These are phyloP conservation scores for Stenichneumon culpator DNA, from an alignment of 2,888 invertebrate species.

Conservation along the genomic window DNA sequence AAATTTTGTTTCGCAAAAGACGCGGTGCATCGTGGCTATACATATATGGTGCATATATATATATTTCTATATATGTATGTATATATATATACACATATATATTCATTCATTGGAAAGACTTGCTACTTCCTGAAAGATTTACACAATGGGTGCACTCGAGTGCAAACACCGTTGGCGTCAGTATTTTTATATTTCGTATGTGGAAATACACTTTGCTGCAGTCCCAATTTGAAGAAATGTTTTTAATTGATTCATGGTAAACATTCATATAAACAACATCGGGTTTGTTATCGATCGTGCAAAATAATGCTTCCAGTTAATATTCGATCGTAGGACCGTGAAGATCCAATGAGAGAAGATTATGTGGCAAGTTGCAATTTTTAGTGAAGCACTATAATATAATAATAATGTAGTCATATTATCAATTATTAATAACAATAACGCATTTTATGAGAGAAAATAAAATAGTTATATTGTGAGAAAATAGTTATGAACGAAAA, in stretches of 20 bases:
- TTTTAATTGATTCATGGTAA: not conserved
- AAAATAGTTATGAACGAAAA: not conserved
- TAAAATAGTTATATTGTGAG: not conserved
- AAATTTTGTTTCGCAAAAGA: not conserved
- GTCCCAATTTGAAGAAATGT: not conserved
- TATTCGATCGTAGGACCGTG: too few species aligned
- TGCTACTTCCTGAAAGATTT: constrained; percentile 22
- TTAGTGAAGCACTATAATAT: too few species aligned
- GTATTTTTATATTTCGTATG: not conserved
- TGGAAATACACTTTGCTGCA: not conserved
- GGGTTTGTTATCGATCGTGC: too few species aligned
- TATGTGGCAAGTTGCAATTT: too few species aligned
- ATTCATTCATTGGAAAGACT: not conserved
- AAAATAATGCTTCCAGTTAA: too few species aligned
- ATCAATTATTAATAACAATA: too few species aligned
- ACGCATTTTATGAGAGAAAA: not conserved
- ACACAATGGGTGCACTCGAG: constrained; percentile 15
- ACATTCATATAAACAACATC: not conserved
- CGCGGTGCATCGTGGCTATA: not conserved
- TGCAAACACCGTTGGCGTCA: constrained; percentile 10
- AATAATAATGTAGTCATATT: too few species aligned
- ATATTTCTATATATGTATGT: not conserved
- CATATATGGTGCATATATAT: not conserved
- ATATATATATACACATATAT: not conserved
- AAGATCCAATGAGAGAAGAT: too few species aligned